Percentiles rank a stretch among this genome's conserved stretches.
These are phyloP conservation scores for Thalassarche chlororhynchos DNA, from an alignment of 2,113 vertebrate species.

Conservation along the genomic window DNA sequence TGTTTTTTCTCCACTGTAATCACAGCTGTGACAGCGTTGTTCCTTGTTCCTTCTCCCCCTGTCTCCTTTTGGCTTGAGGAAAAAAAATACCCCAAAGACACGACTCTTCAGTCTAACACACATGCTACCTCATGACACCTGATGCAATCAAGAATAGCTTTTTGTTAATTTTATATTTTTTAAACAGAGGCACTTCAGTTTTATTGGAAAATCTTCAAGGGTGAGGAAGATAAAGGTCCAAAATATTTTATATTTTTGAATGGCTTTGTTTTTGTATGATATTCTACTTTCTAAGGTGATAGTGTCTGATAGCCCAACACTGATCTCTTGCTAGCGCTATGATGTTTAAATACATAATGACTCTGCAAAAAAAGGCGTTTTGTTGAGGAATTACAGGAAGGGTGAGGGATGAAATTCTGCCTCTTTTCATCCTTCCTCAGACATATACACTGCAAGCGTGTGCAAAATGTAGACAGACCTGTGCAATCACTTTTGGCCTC, in stretches of 20 bases:
- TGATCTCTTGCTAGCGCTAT: neutral
- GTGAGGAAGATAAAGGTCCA: neutral
- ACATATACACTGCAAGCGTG: neutral
- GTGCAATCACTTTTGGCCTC: neutral
- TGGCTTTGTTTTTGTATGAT: neutral
- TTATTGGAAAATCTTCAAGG: neutral
- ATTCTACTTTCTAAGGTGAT: neutral
- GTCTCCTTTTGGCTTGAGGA: neutral
- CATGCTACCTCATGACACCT: neutral
- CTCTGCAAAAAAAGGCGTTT: neutral
- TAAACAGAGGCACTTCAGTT: neutral
- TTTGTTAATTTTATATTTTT: neutral
- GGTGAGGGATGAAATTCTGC: neutral
- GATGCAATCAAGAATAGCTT: neutral
- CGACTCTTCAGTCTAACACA: neutral
- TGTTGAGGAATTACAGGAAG: neutral
- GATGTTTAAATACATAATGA: neutral
- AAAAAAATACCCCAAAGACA: neutral
- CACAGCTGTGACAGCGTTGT: neutral
- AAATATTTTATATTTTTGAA: neutral
- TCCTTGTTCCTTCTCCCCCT: neutral
- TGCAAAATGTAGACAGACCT: neutral
- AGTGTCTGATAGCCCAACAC: neutral
- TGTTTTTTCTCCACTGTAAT: neutral
- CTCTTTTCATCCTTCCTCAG: neutral